Percentiles rank a stretch among this genome's conserved stretches.
phyloP scores from a whole-genome alignment of 2,797 vertebrate species.

The Tokudaia tokunoshimensis region DNA sequence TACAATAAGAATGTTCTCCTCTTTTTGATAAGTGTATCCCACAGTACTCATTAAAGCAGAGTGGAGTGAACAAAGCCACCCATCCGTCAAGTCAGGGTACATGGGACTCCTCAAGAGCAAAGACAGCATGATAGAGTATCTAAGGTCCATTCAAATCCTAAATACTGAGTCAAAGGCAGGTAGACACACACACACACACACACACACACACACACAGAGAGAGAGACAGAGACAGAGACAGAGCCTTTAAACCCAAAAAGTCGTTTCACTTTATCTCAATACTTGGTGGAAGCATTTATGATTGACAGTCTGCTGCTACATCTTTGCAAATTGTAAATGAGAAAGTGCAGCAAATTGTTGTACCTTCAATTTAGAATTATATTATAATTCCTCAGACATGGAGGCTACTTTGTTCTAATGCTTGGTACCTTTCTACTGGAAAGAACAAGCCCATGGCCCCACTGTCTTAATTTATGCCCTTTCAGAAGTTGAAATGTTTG shows the following conservation, averaged over 20 bases:
- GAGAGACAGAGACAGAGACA: neutral
- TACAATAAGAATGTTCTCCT: slow-evolving; percentile 30
- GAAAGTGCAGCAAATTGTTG: neutral
- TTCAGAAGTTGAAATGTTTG: neutral
- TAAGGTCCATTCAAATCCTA: neutral
- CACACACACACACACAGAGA: neutral
- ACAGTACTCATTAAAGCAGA: neutral
- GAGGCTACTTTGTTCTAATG: slow-evolving; percentile 33
- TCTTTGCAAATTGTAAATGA: slow-evolving; percentile 32
- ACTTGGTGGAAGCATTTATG: neutral
- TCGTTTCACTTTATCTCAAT: neutral
- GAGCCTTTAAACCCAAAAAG: slow-evolving; percentile 12
- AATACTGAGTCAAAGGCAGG: neutral
- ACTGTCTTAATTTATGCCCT: neutral
- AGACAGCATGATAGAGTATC: neutral
- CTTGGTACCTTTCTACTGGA: neutral
- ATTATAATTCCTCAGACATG: slow-evolving; percentile 27
- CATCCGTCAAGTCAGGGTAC: neutral
- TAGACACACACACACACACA: too few relatives aligned
- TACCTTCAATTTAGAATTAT: slow-evolving; percentile 36
- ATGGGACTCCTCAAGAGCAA: neutral
- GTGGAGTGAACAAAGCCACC: neutral
- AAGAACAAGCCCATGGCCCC: neutral
- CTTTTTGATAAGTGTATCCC: neutral
- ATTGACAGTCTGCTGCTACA: neutral